phyloP scores from a whole-genome alignment of 1,140 invertebrate species.

The Lasaia peninsularis region DNA sequence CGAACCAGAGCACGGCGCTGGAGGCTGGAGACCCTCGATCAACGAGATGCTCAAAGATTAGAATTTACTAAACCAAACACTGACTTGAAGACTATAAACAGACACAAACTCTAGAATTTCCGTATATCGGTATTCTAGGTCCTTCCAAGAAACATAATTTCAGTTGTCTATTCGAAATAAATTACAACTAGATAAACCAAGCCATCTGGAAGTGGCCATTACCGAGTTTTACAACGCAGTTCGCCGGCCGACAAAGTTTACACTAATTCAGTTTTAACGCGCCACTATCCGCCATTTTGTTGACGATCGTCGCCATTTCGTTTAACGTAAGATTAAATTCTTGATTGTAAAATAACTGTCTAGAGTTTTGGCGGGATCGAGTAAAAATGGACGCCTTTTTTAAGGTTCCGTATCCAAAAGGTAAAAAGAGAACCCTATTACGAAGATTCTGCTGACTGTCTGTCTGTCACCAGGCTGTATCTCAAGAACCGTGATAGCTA shows the following conservation, averaged over 20 bases:
- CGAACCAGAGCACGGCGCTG: no score
- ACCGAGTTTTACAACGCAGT: not conserved
- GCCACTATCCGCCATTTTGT: slow-evolving; percentile 3
- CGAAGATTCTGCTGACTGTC: no score
- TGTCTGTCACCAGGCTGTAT: no score
- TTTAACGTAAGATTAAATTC: slow-evolving; percentile 3
- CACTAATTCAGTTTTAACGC: not conserved
- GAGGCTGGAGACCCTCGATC: no score
- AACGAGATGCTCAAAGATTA: no score
- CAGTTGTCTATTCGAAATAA: not conserved
- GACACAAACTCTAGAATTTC: not conserved
- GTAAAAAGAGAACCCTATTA: no score
- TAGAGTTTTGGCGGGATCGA: no score
- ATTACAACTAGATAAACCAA: slow-evolving; percentile 2
- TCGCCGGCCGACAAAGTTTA: slow-evolving; percentile 4
- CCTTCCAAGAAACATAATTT: not conserved
- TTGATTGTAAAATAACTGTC: not conserved
- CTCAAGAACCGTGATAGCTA: no score
- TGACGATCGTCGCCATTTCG: not conserved
- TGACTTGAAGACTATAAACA: no score
- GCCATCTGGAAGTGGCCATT: slow-evolving; percentile 3
- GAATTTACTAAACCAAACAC: no score
- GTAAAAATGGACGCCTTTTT: no score
- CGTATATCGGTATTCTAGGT: not conserved
- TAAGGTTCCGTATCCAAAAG: no score